A percentile compares a stretch with the other conserved stretches of the same genome.
phyloP scores from a whole-genome alignment of 2,888 invertebrate genomes.

The Hypercompe scribonia region DNA sequence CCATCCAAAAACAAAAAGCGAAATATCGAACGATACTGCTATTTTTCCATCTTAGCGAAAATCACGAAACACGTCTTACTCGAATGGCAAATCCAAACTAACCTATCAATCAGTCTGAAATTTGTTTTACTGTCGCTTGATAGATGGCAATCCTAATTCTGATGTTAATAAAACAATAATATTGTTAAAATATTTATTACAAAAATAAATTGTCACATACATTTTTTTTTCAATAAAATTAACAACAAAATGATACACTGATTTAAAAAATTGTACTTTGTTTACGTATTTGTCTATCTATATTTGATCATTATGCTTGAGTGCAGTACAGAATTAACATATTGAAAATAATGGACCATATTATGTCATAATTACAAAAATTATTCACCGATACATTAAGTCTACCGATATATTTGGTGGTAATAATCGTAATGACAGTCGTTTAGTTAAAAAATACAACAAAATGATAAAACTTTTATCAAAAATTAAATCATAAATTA shows the following conservation, averaged over 20 bases:
- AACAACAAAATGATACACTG: slow-evolving; percentile 55
- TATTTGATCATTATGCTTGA: slow-evolving; percentile 5
- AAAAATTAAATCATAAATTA: slow-evolving; percentile 17
- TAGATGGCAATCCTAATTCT: too few relatives aligned
- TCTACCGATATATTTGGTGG: not conserved
- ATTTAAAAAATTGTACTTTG: slow-evolving; percentile 41
- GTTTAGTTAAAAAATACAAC: slow-evolving; percentile 32
- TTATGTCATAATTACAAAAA: too few relatives aligned
- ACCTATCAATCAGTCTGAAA: too few relatives aligned
- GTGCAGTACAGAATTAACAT: not conserved
- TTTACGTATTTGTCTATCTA: slow-evolving; percentile 32
- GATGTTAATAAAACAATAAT: slow-evolving; percentile 5
- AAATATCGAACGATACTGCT: too few relatives aligned
- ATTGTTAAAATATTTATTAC: slow-evolving; percentile 55
- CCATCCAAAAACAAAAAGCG: too few relatives aligned
- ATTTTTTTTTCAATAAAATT: slow-evolving; percentile 56
- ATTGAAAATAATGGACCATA: not conserved
- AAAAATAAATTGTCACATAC: slow-evolving; percentile 59
- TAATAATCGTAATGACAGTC: slow-evolving; percentile 17
- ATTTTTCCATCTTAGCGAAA: too few relatives aligned
- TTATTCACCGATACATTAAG: too few relatives aligned
- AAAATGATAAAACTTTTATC: slow-evolving; percentile 19
- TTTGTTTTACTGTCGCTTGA: too few relatives aligned
- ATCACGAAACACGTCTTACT: too few relatives aligned
- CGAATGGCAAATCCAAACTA: too few relatives aligned